Base-by-base conservation (phyloP, 2,888 invertebrate species). In the Xiphydria camelus region DNA sequence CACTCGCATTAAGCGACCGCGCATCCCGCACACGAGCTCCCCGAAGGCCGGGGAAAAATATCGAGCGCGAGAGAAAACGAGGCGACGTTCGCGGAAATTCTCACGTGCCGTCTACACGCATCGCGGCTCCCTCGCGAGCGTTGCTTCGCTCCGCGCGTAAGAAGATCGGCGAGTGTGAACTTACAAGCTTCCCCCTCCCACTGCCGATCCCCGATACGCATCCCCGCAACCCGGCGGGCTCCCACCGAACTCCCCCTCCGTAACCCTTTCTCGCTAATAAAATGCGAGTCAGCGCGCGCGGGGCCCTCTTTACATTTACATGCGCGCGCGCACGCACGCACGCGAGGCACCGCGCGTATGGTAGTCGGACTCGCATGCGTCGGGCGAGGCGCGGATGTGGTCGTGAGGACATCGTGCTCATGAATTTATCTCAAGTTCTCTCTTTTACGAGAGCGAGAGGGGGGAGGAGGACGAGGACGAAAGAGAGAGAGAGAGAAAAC, bases 301-400 rank as follows among this genome's bases (percentile, higher is more conserved):
- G n/a, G 53, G 45, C 52, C 55, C 52, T 52, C 58, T 60, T 60
- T 58, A 58, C 59, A 58, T 58, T 60, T 58, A 60, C 59, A 60
- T 56, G 54, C 38, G 25, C 37, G 15, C 45, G 49, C 51, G 45
- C 46, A 25, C 36, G 45, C 17, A 12, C 12, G 29, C 15, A 2
- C 12, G 29, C 29, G 29, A 3, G 7, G 12, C 10, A 12, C 29
- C n/a, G n/a, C n/a, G n/a, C n/a, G n/a, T n/a, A n/a, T n/a, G n/a
- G n/a, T n/a, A n/a, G n/a, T n/a, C 10, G 4, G 26, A 26, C 14
- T 14, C 6, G 7, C 10, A 38, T 49, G 52, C 52, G 50, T 40
- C 46, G 47, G 47, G 47, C 51, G 41, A 42, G 42, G 32, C 40
- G 39, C 48, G 39, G 23, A 42, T 40, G 47, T 51, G 39, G 45